Evolutionary conservation across 2,797 vertebrate genomes (phyloP), one percentile per base, ranked within the genome.

Genomic region (Gadopsis bispinosus): DNA sequence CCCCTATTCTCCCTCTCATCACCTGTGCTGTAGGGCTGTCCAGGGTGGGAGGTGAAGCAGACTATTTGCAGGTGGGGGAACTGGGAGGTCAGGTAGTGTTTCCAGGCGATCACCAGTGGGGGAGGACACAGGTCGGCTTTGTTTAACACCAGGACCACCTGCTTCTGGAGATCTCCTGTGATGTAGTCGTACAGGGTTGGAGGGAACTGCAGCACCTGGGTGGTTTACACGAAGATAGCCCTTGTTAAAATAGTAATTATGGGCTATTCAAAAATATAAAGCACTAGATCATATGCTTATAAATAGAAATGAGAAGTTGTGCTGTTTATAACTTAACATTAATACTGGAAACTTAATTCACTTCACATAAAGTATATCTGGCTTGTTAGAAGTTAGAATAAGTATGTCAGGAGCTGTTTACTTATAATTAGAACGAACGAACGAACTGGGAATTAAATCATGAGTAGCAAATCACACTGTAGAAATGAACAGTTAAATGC

Each of bases 21-120:
- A 95, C 95, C 91, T 89, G 94, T 96, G 92, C 85, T 95, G 88
- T 94, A 95, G 4, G 96, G 91, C 54, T 96, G 95, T 66, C 96
- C 95, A 13, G 96, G 96, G 79, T 97, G 97, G 4, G 97, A 98
- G 54, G 96, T 97, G 88, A 98, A 98, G 82, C 96, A 97, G 20
- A 97, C 93, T 0, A 97, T 93, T 12, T 96, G 95, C 71, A 97
- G 93, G 63, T 95, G 70, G 17, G 97, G 96, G 75, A 97, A 97
- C 79, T 93, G 95, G 20, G 92, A 94, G 66, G 95, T 93, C 88
- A 99, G 95, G 80, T 97, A 97, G 87, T 98, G 96, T 86, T 96
- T 97, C 98, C 97, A 99, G 81, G 97, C 96, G 0, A 96, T 94
- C 68, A 97, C 97, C 3, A 98, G 90, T 0, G 96, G 92, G 0